Conservation (phyloP, 2,888 invertebrate genomes). For the Sthenelais limicola region DNA sequence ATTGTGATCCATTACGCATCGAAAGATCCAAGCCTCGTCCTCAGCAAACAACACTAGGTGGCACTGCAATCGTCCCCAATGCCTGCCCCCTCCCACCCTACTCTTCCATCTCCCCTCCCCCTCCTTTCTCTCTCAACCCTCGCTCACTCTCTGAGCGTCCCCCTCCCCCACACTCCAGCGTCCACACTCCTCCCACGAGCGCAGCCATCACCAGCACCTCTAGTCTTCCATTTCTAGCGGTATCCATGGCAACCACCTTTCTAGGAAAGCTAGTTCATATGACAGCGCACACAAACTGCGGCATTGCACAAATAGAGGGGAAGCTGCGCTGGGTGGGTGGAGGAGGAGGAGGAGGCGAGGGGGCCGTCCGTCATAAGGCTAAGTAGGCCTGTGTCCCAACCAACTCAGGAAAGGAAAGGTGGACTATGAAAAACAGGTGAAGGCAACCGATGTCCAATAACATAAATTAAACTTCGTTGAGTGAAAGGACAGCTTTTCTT, state of each 20-base stretch:
- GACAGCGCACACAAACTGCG: constrained; percentile 32
- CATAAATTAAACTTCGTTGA: too few relatives aligned
- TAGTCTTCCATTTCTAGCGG: constrained; percentile 17
- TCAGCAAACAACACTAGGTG: constrained; percentile 19
- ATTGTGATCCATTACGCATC: constrained; percentile 30
- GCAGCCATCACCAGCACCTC: too few relatives aligned
- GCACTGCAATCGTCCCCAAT: not conserved
- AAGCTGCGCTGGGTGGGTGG: not conserved
- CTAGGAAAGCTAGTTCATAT: constrained; percentile 10
- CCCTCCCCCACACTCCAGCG: too few relatives aligned
- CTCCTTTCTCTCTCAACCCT: too few relatives aligned
- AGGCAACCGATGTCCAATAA: too few relatives aligned
- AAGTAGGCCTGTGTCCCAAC: too few relatives aligned
- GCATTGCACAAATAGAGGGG: constrained; percentile 17
- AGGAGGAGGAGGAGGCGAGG: not conserved
- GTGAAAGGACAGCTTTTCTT: too few relatives aligned
- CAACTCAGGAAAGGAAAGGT: too few relatives aligned
- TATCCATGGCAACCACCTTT: constrained; percentile 27
- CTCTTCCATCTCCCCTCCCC: not conserved
- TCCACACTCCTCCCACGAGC: too few relatives aligned
- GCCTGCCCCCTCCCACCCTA: not conserved
- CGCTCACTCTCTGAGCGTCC: too few relatives aligned
- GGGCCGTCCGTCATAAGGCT: not conserved
- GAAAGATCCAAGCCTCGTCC: not conserved
- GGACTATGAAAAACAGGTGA: too few relatives aligned